phyloP scores from a whole-genome alignment of 2,113 vertebrate species.

The Leptosomus discolor region DNA sequence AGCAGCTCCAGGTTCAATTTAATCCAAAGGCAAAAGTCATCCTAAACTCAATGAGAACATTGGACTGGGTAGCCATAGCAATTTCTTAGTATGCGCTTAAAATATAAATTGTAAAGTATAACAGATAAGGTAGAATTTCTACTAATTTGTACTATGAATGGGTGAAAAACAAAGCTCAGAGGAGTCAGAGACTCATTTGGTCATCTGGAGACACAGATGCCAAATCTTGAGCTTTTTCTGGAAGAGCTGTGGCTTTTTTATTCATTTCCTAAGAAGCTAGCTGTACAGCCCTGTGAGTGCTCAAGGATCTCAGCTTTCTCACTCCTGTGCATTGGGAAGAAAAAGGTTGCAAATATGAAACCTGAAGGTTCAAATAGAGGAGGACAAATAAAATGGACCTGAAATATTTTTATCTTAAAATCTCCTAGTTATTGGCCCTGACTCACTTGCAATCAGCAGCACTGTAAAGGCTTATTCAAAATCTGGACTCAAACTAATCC shows the following conservation, averaged over 20 bases:
- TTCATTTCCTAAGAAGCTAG: not conserved
- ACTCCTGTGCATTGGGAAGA: not conserved
- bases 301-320: not conserved
- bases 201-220: not conserved
- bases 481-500: not conserved
- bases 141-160: not conserved
- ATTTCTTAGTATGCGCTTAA: not conserved
- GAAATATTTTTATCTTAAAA: not conserved
- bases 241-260: rapidly evolving
- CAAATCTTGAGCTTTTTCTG: not conserved
- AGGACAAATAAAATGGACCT: not conserved
- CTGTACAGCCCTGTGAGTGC: not conserved
- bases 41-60: not conserved
- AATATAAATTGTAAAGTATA: not conserved
- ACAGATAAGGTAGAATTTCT: not conserved
- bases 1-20: not conserved
- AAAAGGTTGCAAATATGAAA: not conserved
- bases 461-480: not conserved
- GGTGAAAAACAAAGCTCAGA: not conserved
- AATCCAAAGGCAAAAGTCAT: not conserved
- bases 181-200: not conserved
- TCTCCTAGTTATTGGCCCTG: not conserved
- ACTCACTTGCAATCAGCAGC: not conserved
- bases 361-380: not conserved
- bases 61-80: not conserved